Evolutionary conservation across 2,797 vertebrate species (phyloP).

Genomic region (Caiman crocodilus): DNA sequence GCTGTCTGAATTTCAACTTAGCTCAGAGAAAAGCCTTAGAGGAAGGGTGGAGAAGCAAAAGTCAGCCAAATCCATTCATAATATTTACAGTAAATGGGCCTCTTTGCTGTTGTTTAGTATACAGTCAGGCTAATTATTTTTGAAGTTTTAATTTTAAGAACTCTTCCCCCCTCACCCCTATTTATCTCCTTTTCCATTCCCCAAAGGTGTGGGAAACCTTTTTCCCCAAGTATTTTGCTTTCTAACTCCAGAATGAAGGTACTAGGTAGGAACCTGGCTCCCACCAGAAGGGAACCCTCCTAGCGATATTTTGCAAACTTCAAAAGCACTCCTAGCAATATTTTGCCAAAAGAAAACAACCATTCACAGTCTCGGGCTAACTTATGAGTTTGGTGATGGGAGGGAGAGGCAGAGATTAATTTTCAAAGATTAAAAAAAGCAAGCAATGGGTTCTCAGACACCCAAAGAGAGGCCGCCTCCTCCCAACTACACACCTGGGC

Average conservation of each 20-base stretch:
- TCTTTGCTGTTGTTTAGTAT: conserved; percentile 79
- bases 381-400: not conserved
- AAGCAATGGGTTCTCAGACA: not conserved
- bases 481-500: too few species aligned
- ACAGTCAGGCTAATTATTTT: conserved; percentile 77
- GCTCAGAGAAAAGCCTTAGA: conserved; percentile 80
- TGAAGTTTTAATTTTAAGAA: conserved; percentile 73
- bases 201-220: conserved; percentile 67
- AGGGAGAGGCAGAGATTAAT: not conserved
- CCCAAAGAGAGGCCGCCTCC: not conserved
- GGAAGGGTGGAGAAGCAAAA: conserved; percentile 83
- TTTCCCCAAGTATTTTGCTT: not conserved
- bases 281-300: not conserved
- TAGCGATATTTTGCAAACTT: too few species aligned
- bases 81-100: conserved; percentile 86
- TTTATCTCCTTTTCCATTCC: conserved; percentile 54
- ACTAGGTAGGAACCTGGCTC: conserved; percentile 35
- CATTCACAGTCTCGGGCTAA: rapidly evolving
- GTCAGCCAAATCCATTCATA: conserved; percentile 85
- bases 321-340: not conserved
- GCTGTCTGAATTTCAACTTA: conserved; percentile 79
- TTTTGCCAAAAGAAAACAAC: not conserved
- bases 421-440: not conserved
- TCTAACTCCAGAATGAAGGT: conserved; percentile 21
- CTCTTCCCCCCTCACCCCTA: conserved; percentile 11